Conservation (phyloP, 1,140 invertebrate species). For the Lineus longissimus region DNA sequence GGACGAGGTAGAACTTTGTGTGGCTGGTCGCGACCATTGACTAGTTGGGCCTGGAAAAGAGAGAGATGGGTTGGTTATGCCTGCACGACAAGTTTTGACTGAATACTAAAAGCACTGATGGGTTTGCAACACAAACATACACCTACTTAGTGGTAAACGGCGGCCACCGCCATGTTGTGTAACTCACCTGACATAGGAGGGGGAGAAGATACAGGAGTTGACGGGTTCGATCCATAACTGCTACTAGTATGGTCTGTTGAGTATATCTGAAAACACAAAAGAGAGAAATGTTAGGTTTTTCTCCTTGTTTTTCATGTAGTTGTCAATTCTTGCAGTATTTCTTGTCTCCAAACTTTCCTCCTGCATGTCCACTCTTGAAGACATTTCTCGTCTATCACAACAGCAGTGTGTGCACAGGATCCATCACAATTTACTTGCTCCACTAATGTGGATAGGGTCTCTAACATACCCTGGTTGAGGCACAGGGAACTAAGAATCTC, state of each 20-base stretch:
- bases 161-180: too few species aligned
- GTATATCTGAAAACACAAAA: constrained; percentile 68
- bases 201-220: constrained; percentile 57
- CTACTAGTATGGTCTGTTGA: constrained; percentile 82
- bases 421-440: too few species aligned
- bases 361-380: background rate
- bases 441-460: too few species aligned
- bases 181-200: constrained; percentile 54
- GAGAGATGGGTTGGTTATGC: background rate
- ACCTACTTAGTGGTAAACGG: too few species aligned
- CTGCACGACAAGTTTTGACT: background rate
- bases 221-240: constrained; percentile 87
- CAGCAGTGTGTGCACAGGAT: too few species aligned
- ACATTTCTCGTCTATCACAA: too few species aligned
- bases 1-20: constrained; percentile 53
- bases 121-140: too few species aligned
- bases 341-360: background rate
- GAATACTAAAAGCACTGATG: too few species aligned
- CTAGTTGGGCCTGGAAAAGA: constrained; percentile 72
- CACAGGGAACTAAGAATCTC: too few species aligned
- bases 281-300: constrained; percentile 12
- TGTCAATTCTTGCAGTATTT: too few species aligned
- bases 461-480: too few species aligned
- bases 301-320: background rate
- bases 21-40: constrained; percentile 52